Conservation (phyloP, 2,797 vertebrate species). For the Bothrops alternatus region DNA sequence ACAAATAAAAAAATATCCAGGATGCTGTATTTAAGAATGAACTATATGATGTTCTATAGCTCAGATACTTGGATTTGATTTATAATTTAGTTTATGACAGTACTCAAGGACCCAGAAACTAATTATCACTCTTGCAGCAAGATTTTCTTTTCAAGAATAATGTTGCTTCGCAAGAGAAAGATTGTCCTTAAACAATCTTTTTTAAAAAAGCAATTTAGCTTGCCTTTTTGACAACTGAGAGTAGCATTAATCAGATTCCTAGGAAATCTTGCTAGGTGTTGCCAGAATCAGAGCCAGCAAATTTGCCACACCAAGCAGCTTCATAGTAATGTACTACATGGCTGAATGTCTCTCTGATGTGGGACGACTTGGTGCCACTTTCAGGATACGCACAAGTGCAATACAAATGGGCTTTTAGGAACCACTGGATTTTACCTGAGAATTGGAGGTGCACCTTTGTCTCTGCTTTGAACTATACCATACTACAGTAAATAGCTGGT, state of each 20-base stretch:
- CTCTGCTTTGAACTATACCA: neutral
- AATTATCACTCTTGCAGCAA: neutral
- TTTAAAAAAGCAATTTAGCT: neutral
- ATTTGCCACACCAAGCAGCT: neutral
- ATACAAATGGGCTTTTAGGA: neutral
- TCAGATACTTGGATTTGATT: neutral
- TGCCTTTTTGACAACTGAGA: neutral
- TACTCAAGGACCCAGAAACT: neutral
- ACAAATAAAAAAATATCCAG: neutral
- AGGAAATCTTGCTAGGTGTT: neutral
- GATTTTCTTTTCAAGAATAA: neutral
- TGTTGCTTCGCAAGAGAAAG: neutral
- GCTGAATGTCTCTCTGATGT: neutral
- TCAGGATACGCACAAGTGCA: neutral
- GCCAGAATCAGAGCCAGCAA: neutral
- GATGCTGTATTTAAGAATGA: neutral
- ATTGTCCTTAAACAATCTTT: neutral
- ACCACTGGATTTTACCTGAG: neutral
- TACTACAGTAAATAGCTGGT: neutral
- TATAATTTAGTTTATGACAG: neutral
- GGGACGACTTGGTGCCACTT: neutral
- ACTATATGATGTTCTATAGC: neutral
- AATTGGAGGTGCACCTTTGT: neutral
- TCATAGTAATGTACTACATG: neutral
- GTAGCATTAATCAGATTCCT: neutral